phyloP scores from a whole-genome alignment of 2,113 vertebrate species.

The Camarhynchus parvulus region DNA sequence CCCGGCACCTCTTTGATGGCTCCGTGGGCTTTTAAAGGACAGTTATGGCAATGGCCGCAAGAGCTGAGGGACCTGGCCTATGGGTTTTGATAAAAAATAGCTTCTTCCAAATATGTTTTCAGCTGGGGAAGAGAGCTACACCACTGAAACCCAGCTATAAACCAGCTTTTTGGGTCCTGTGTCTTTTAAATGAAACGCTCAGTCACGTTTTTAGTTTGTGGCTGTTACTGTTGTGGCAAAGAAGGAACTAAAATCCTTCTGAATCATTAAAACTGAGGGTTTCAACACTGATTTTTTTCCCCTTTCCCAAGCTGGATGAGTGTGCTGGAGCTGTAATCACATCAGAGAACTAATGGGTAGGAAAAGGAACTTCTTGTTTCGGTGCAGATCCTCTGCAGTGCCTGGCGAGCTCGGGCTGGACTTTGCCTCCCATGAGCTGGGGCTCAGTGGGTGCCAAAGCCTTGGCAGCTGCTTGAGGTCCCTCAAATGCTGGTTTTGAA shows the following conservation, averaged over 20 bases:
- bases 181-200: background rate
- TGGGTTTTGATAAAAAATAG: background rate
- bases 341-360: background rate
- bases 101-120: background rate
- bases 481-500: background rate
- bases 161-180: fast-evolving
- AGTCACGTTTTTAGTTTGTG: fast-evolving
- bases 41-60: background rate
- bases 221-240: background rate
- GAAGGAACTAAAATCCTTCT: background rate
- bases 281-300: background rate
- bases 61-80: background rate
- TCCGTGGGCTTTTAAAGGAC: background rate
- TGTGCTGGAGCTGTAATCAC: background rate
- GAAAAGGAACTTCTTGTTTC: constrained; percentile 7
- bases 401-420: background rate
- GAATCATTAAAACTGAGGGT: background rate
- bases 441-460: background rate
- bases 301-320: background rate
- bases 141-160: background rate
- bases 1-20: background rate
- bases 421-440: background rate
- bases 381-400: background rate
- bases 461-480: background rate
- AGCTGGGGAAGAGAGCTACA: fast-evolving